phyloP scores from a whole-genome alignment of 2,113 vertebrate species.

The Gallinago media region DNA sequence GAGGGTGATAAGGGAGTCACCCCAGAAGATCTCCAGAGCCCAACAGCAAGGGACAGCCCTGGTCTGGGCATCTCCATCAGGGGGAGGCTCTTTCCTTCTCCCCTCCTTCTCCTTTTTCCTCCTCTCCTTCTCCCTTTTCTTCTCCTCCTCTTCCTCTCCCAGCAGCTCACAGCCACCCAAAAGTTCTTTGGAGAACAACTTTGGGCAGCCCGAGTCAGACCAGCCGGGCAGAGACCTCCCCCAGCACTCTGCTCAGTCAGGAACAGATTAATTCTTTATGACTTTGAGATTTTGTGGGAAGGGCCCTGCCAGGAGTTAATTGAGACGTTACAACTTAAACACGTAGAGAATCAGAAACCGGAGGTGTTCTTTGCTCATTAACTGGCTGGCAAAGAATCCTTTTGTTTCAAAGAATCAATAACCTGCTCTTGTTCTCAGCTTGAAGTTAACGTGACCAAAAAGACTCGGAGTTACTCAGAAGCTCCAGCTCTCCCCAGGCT shows the following conservation, averaged over 20 bases:
- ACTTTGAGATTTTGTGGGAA: neutral
- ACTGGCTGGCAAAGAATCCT: neutral
- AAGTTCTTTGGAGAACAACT: neutral
- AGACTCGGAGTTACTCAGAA: neutral
- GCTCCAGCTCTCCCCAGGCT: neutral
- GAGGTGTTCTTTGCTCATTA: neutral
- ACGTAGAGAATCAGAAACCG: neutral
- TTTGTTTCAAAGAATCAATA: neutral
- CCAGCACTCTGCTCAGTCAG: neutral
- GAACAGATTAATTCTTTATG: neutral
- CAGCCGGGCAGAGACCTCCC: neutral
- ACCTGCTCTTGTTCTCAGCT: conserved; percentile 16
- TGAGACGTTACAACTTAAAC: neutral
- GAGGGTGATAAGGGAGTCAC: neutral
- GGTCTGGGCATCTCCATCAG: neutral
- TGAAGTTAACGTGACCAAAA: neutral
- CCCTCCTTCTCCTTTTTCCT: no score
- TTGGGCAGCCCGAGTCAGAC: neutral
- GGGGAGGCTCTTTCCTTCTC: neutral
- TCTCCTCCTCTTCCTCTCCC: neutral
- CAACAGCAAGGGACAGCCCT: neutral
- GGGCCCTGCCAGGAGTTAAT: neutral
- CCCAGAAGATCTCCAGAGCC: neutral
- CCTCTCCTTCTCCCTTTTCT: no score
- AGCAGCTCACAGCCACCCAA: neutral